Base-by-base conservation (phyloP, 2,113 vertebrate species). In the Plecotus auritus region DNA sequence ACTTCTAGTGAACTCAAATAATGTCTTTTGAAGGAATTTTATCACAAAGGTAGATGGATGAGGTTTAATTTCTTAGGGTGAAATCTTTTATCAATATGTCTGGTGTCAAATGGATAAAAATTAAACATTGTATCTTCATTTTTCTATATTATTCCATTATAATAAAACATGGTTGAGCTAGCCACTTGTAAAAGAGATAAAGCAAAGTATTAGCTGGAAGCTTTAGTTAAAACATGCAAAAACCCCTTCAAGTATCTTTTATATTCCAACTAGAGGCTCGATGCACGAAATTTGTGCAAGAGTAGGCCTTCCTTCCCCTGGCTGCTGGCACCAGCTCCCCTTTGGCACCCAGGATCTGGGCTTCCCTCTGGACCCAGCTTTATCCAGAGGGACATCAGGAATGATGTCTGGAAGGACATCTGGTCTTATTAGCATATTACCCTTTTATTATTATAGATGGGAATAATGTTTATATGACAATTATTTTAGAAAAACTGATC, bases 11-110 rank as follows among this genome's bases (percentile, higher is more conserved):
- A 91, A 73, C 64, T 78, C 49, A 96, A 66, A 37, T 78, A 88
- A 90, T 67, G 30, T 90, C 18, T 37, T 67, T 74, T 83, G 61
- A 95, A 95, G 26, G 23, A 86, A 83, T 91, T 91, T 94, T 88
- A 90, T 88, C 93, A 78, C 9, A 87, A 26, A 64, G 70, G 3
- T 70, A 92, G 49, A 92, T 37, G 49, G 78, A 85, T 90, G 42
- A 30, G 9, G 42, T 85, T 80, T 78, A 69, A 88, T 67, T 96
- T 74, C 42, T 82, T 32, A 86, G 59, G 37, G 42, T 80, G 14
- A 78, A 42, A 73, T 35, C 61, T 59, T 74, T 88, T 56, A 49
- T 30, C 49, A 88, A 85, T 74, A 83, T 47, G 3, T 61, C 12
- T 84, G 7, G 54, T 67, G 40, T 83, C 35, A 95, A 83, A 32